phyloP scores from a whole-genome alignment of 2,797 vertebrate genomes.

The Aplochiton taeniatus region DNA sequence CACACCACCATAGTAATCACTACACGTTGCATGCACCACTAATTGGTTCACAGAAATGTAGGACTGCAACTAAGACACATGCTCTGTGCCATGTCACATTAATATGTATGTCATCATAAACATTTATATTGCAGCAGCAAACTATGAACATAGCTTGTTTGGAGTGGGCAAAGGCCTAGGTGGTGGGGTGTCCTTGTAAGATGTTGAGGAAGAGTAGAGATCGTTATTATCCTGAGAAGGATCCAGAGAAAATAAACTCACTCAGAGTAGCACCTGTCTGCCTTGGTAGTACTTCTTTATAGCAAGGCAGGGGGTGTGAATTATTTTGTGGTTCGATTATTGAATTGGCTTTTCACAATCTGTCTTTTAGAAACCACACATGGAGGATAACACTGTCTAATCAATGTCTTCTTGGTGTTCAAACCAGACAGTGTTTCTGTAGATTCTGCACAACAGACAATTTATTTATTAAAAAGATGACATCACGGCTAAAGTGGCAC shows the following conservation, averaged over 20 bases:
- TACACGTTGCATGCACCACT: conserved; percentile 50
- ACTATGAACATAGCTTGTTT: conserved; percentile 29
- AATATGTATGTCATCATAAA: conserved; percentile 57
- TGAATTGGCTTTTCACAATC: too few species aligned
- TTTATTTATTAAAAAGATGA: too few species aligned
- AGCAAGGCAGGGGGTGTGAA: too few species aligned
- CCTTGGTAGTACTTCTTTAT: not conserved
- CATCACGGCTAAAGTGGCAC: not conserved
- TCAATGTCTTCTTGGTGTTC: too few species aligned
- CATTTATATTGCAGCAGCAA: conserved; percentile 28
- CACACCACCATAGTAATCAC: conserved; percentile 63
- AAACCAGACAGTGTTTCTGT: too few species aligned
- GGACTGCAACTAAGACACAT: conserved; percentile 47
- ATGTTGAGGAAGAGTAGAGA: not conserved
- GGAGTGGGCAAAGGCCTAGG: conserved; percentile 17
- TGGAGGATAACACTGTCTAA: too few species aligned
- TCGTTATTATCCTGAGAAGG: not conserved
- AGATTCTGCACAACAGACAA: too few species aligned
- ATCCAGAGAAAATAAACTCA: conserved; percentile 3
- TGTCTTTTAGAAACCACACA: too few species aligned
- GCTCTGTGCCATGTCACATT: conserved; percentile 46
- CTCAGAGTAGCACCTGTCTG: not conserved
- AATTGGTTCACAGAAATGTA: conserved; percentile 62
- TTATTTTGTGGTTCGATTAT: too few species aligned
- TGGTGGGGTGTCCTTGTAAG: not conserved